Conservation (phyloP, 1,140 invertebrate genomes). For the Oreohelix idahoensis region DNA sequence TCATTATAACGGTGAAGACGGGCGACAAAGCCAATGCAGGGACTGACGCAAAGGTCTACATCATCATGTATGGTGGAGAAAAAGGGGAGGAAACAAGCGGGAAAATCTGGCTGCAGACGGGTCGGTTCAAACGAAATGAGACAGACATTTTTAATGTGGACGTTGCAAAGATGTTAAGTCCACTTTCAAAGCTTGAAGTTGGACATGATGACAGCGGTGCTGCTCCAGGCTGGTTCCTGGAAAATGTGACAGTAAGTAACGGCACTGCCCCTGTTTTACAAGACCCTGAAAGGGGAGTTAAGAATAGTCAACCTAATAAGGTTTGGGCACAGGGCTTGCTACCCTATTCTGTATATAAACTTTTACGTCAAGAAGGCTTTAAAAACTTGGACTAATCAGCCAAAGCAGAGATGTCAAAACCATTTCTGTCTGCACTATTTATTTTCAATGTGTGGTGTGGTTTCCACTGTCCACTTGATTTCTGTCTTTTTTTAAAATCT, state of each 20-base stretch:
- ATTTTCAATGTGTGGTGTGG: too few relatives aligned
- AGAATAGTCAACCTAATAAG: too few relatives aligned
- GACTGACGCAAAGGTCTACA: conserved; percentile 70
- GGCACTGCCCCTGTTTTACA: too few relatives aligned
- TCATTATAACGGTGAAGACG: conserved; percentile 69
- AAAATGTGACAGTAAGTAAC: conserved; percentile 55
- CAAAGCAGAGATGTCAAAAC: too few relatives aligned
- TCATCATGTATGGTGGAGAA: conserved; percentile 69
- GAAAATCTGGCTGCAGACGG: conserved; percentile 69
- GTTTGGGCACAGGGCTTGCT: too few relatives aligned
- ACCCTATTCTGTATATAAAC: too few relatives aligned
- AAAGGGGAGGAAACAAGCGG: conserved; percentile 66
- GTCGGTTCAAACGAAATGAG: conserved; percentile 67
- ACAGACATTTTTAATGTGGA: conserved; percentile 71
- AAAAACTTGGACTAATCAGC: too few relatives aligned
- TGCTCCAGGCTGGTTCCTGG: conserved; percentile 71
- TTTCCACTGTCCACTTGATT: too few relatives aligned
- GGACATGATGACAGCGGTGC: conserved; percentile 71
- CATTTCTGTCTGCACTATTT: too few relatives aligned
- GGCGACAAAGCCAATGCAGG: conserved; percentile 69
- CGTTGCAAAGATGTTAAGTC: conserved; percentile 67
- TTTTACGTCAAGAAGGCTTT: too few relatives aligned
- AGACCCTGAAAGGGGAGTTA: too few relatives aligned
- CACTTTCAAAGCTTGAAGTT: conserved; percentile 68
- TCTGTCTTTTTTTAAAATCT: too few relatives aligned